phyloP scores from a whole-genome alignment of 2,113 vertebrate species.

The Tonatia bakeri region DNA sequence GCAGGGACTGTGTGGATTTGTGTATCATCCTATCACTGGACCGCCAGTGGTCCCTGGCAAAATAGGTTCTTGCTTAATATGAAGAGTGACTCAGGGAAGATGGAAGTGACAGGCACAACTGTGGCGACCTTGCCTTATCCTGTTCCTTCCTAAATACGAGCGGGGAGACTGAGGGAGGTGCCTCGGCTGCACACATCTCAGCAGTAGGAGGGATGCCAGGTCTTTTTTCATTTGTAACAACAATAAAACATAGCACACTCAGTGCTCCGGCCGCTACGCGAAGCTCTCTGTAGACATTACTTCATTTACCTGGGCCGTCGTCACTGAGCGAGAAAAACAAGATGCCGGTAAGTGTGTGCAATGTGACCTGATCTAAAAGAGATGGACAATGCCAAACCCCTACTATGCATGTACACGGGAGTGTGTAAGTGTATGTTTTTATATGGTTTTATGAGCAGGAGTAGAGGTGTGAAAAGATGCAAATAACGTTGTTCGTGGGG shows the following conservation, averaged over 20 bases:
- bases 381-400: constrained; percentile 19
- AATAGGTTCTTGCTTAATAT: background rate
- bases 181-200: background rate
- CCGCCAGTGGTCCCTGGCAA: background rate
- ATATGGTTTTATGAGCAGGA: constrained; percentile 21
- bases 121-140: background rate
- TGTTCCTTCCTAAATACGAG: background rate
- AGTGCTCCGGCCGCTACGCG: background rate
- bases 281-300: constrained; percentile 37
- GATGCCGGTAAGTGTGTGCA: constrained; percentile 17
- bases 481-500: background rate
- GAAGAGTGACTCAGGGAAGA: background rate
- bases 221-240: background rate
- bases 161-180: background rate
- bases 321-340: constrained; percentile 44
- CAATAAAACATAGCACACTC: constrained; percentile 28
- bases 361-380: constrained; percentile 40
- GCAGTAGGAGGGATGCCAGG: background rate
- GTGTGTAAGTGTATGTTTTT: background rate
- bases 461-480: background rate
- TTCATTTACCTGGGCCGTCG: constrained; percentile 56
- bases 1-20: background rate
- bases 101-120: background rate
- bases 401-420: background rate
- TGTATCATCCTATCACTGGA: background rate